Base-by-base conservation (phyloP, 2,888 invertebrate genomes). In the Acheta domesticus region DNA sequence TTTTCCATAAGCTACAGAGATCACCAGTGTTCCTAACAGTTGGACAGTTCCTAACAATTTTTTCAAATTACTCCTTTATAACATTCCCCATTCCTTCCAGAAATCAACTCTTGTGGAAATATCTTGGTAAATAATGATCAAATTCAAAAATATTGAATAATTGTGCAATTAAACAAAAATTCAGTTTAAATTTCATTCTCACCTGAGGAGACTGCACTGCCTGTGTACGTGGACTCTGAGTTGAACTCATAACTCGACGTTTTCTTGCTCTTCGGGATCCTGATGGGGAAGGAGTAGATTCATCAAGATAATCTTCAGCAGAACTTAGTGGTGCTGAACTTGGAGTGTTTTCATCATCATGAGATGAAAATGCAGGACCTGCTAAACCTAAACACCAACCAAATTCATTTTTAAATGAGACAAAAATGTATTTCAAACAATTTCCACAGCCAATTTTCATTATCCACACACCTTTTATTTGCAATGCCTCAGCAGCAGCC, bases 401-500 rank as follows among this genome's bases (percentile, higher is more conserved):
- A 36, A 36, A 36, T 8, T 36, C 36, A 36, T 36, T 36, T 36
- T 8, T 36, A 0, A 36, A 8, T 8, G 36, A 36, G 8, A 36
- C 11, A 36, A 36, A 36, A 36, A 23, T 23, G 8, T 8, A 36
- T 36, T 36, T 36, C 36, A 36, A 8, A 36, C 36, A 36, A 36
- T 5, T 36, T 36, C 8, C 36, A 36, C 8, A 36, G 8, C 36
- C 36, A 36, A 5, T 36, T 36, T 36, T 36, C 36, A 36, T 23
- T 36, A 36, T 8, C 5, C 8, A 36, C 36, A 36, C 8, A 80
- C 79, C 82, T 82, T 84, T 85, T 76, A 84, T 85, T 79, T 88
- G 87, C 36, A 89, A 84, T 4, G 86, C 84, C 83, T 89, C 88
- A 0, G 89, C 89, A 11, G 88, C 88, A 49, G 86, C 85, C 14